These are phyloP conservation scores for Ammodytes marinus DNA, from an alignment of 2,113 vertebrate species.

Conservation along the genomic window DNA sequence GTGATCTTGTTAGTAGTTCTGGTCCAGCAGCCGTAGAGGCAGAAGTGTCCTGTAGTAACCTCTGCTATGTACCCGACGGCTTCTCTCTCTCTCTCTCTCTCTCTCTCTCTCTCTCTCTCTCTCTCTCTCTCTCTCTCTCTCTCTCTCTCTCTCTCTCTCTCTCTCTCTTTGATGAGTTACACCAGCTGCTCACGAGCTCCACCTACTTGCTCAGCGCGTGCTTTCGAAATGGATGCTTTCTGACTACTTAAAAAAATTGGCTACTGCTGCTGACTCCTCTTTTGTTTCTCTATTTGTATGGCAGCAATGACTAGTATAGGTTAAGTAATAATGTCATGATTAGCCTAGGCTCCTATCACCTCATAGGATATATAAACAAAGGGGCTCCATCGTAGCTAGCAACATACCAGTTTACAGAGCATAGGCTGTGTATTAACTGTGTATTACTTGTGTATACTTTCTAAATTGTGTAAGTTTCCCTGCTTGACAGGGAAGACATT, in stretches of 20 bases:
- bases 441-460: too few relatives aligned
- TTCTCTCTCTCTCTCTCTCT: conserved; percentile 42
- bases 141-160: conserved; percentile 20
- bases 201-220: conserved; percentile 56
- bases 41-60: conserved; percentile 75
- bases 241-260: background rate
- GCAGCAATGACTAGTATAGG: too few relatives aligned
- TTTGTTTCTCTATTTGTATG: background rate
- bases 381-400: too few relatives aligned
- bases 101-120: conserved; percentile 7
- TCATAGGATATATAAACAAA: background rate
- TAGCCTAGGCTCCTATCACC: background rate
- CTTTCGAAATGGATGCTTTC: conserved; percentile 1
- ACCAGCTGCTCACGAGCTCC: conserved; percentile 68
- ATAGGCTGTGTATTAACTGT: background rate
- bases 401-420: too few relatives aligned
- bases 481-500: too few relatives aligned
- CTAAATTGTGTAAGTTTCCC: too few relatives aligned
- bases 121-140: conserved; percentile 29
- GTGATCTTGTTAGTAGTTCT: conserved; percentile 6
- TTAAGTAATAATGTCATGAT: background rate
- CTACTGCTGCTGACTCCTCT: background rate
- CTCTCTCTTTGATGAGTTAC: conserved; percentile 40
- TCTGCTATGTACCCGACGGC: conserved; percentile 65
- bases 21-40: conserved; percentile 36